A percentile compares a stretch with the other conserved stretches of the same genome.
phyloP scores from a whole-genome alignment of 2,888 invertebrate species.

The Oligia strigilis region DNA sequence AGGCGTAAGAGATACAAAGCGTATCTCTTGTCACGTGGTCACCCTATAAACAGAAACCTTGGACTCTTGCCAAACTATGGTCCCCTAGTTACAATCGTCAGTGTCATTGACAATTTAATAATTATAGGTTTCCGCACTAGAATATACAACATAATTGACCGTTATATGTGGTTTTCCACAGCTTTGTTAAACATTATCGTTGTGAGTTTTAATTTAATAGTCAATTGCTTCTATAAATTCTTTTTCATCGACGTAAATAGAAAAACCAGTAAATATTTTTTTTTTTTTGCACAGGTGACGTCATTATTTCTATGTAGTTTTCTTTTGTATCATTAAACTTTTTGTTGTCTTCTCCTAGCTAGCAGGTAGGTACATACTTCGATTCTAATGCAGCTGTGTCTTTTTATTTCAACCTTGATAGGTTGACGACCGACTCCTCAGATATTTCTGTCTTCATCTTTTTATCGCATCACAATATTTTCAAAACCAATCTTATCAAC shows the following conservation, averaged over 20 bases:
- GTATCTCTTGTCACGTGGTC: conserved; percentile 47
- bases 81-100: conserved; percentile 62
- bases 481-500: conserved; percentile 35
- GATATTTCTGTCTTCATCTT: conserved; percentile 12
- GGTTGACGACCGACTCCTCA: conserved; percentile 24
- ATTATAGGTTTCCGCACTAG: conserved; percentile 11
- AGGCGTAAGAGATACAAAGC: conserved; percentile 38
- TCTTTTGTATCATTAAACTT: background rate
- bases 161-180: background rate
- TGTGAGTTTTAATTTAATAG: background rate
- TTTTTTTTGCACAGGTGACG: background rate
- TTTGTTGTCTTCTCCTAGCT: background rate
- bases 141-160: background rate
- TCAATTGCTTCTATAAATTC: background rate
- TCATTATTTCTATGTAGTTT: background rate
- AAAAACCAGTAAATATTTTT: background rate
- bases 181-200: background rate
- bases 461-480: conserved; percentile 17
- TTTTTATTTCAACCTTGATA: conserved; percentile 10
- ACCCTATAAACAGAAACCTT: conserved; percentile 64
- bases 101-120: conserved; percentile 66
- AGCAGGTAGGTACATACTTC: background rate
- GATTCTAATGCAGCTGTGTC: background rate
- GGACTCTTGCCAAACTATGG: conserved; percentile 73
- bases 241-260: background rate